Evolutionary conservation across 2,113 vertebrate species (phyloP), one percentile per base, ranked within the genome.

Genomic region (Thunnus maccoyii): DNA sequence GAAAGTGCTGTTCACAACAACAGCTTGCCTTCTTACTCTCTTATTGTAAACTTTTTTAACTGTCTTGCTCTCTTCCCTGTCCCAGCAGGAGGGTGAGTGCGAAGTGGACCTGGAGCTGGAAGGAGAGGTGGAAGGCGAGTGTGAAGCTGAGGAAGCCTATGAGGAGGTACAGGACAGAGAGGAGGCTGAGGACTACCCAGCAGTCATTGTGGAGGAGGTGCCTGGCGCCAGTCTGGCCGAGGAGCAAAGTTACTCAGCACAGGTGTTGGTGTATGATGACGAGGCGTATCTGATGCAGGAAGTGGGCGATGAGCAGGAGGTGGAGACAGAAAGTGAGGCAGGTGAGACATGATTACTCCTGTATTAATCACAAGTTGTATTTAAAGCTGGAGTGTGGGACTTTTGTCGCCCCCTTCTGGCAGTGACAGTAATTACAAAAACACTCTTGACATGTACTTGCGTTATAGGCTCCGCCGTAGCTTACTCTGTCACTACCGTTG

Each of bases 211-310:
- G 93, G 97, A 98, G 88, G 96, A 96, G 68, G 94, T 98, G 18
- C 97, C 96, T 52, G 95, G 96, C 46, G 96, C 96, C 76, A 91
- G 92, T 83, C 84, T 97, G 56, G 11, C 63, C 1, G 86, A 71
- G 85, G 96, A 96, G 91, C 96, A 96, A 86, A 96, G 95, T 83
- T 98, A 97, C 9, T 95, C 97, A 14, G 96, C 97, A 75, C 97
- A 98, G 93, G 96, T 99, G 83, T 87, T 97, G 89, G 95, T 99
- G 86, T 99, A 96, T 54, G 96, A 96, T 52, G 96, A 97, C 41
- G 96, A 96, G 85, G 96, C 95, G 9, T 97, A 96, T 65, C 91
- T 98, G 90, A 96, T 99, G 95, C 96, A 99, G 93, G 97, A 97
- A 89, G 96, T 98, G 77, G 96, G 96, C 10, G 97, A 97, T 60